Conservation (phyloP, 2,888 invertebrate genomes). For the Ellobium chinense region DNA sequence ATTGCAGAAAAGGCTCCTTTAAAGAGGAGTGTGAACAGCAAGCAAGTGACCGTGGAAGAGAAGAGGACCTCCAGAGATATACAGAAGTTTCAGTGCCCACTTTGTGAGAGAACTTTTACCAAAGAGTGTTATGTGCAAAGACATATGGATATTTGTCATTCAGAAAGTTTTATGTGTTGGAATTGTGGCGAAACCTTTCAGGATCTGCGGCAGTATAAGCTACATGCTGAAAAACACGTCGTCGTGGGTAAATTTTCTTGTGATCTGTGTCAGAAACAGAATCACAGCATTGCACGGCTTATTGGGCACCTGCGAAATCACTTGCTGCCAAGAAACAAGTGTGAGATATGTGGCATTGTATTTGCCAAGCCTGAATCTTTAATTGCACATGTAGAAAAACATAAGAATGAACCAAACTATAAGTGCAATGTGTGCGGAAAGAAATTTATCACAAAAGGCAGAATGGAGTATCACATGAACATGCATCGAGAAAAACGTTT, state of each 20-base stretch:
- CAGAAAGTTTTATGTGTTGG: constrained; percentile 27
- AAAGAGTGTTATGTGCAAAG: constrained; percentile 4
- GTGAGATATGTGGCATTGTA: constrained; percentile 28
- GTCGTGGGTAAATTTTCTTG: constrained; percentile 15
- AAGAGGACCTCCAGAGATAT: background rate
- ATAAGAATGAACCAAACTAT: constrained; percentile 10
- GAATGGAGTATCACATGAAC: constrained; percentile 32
- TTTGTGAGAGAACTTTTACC: background rate
- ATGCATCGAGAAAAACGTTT: constrained; percentile 2
- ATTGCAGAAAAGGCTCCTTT: background rate
- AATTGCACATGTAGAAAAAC: constrained; percentile 1
- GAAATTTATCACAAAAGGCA: constrained; percentile 1
- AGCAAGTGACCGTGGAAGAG: background rate
- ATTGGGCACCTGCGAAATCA: constrained; percentile 23
- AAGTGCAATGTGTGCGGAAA: constrained; percentile 25
- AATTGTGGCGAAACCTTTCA: constrained; percentile 18
- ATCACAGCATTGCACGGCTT: constrained; percentile 10
- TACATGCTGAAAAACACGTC: constrained; percentile 25
- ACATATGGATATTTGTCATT: constrained; percentile 1
- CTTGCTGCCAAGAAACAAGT: constrained; percentile 19
- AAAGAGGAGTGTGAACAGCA: too few relatives aligned
- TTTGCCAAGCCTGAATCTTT: constrained; percentile 18
- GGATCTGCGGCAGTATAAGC: constrained; percentile 15
- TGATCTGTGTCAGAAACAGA: constrained; percentile 30
- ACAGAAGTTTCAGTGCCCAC: background rate